Evolutionary conservation across 2,113 vertebrate genomes (phyloP).

Genomic region (Bufo bufo): DNA sequence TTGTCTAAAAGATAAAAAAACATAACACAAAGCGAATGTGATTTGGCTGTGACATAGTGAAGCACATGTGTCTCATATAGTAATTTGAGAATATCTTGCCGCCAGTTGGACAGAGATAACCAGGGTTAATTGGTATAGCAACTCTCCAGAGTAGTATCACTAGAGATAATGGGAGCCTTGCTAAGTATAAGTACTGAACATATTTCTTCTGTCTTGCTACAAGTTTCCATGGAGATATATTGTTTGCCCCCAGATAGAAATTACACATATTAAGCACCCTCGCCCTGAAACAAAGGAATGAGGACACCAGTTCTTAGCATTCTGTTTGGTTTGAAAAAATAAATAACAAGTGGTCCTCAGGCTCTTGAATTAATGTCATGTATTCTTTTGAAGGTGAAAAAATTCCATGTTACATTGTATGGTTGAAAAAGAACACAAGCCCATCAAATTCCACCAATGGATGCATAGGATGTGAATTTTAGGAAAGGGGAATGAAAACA

Average conservation of each 20-base stretch:
- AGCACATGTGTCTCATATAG: too few relatives aligned
- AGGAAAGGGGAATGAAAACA: too few relatives aligned
- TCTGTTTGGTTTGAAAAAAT: neutral
- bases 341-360: conserved; percentile 19
- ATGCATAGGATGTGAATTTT: too few relatives aligned
- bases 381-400: neutral
- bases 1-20: too few relatives aligned
- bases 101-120: neutral
- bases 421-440: too few relatives aligned
- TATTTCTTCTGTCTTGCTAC: neutral
- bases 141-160: conserved; percentile 20
- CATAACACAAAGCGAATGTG: too few relatives aligned
- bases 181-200: conserved; percentile 13
- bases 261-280: conserved; percentile 23
- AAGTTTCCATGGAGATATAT: conserved; percentile 56
- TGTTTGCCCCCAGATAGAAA: conserved; percentile 43
- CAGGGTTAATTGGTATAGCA: conserved; percentile 35
- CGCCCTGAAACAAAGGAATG: conserved; percentile 28
- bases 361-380: neutral
- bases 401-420: neutral
- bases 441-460: too few relatives aligned
- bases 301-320: conserved; percentile 1
- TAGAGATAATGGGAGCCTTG: conserved; percentile 1
- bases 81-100: neutral
- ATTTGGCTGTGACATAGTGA: too few relatives aligned